Conservation (phyloP, 2,113 vertebrate genomes). For the Thinocorus orbignyianus region DNA sequence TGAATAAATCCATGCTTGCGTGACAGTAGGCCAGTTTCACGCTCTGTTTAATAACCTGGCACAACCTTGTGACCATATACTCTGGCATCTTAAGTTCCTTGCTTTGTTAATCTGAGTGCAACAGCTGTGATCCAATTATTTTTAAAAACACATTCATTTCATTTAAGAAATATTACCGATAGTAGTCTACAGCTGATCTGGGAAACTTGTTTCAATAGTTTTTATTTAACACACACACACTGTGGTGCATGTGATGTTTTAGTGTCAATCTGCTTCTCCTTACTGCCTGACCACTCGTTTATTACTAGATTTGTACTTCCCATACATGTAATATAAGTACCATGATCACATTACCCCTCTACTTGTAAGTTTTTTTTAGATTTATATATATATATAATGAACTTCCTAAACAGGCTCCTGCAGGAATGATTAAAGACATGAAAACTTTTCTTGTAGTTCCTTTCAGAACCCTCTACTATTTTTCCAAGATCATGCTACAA, state of each 20-base stretch:
- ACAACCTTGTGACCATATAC: neutral
- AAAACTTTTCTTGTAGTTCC: neutral
- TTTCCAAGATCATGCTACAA: neutral
- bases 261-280: neutral
- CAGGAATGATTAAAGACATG: neutral
- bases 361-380: no score
- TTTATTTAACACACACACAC: neutral
- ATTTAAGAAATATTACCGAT: neutral
- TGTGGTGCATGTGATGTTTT: neutral
- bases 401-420: neutral
- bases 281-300: neutral
- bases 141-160: neutral
- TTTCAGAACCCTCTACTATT: neutral
- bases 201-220: neutral
- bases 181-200: neutral
- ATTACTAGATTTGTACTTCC: neutral
- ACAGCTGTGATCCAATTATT: neutral
- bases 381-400: neutral
- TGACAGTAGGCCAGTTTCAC: neutral
- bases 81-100: neutral
- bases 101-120: neutral
- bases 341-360: neutral
- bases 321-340: neutral
- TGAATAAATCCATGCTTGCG: neutral
- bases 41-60: neutral